phyloP scores from a whole-genome alignment of 2,113 vertebrate genomes.

The Reinhardtius hippoglossoides region DNA sequence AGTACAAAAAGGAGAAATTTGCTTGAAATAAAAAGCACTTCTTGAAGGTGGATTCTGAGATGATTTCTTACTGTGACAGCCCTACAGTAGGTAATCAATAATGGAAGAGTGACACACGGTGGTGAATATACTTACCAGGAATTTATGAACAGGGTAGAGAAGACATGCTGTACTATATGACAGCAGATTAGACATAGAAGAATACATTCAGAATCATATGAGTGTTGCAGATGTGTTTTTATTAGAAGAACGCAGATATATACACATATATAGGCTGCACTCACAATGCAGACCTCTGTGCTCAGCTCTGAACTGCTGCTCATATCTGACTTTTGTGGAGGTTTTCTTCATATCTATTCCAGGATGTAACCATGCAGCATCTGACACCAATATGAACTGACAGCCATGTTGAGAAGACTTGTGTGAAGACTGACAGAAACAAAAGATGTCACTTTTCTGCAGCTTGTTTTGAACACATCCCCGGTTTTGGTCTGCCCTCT shows the following conservation, averaged over 20 bases:
- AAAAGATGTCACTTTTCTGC: slow-evolving; percentile 48
- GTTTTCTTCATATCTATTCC: slow-evolving; percentile 54
- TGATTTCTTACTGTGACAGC: slow-evolving; percentile 18
- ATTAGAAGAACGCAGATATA: not conserved
- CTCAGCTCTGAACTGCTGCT: slow-evolving; percentile 10
- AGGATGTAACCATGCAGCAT: slow-evolving; percentile 37
- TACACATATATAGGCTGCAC: slow-evolving; percentile 23
- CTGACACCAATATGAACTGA: slow-evolving; percentile 43
- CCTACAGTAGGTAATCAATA: slow-evolving; percentile 39
- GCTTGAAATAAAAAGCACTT: slow-evolving; percentile 1
- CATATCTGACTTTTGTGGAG: slow-evolving; percentile 15
- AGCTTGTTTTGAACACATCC: slow-evolving; percentile 46
- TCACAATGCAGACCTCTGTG: not conserved
- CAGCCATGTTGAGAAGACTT: slow-evolving; percentile 40
- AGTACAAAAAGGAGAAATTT: slow-evolving; percentile 3
- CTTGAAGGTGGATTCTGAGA: slow-evolving; percentile 18
- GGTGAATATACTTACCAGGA: slow-evolving; percentile 14
- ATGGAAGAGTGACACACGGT: slow-evolving; percentile 27
- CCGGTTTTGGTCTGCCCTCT: slow-evolving; percentile 36
- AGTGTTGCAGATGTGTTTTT: not conserved
- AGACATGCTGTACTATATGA: slow-evolving; percentile 1
- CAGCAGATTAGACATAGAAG: not conserved
- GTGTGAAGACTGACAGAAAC: slow-evolving; percentile 39
- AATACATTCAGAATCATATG: not conserved
- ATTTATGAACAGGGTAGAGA: slow-evolving; percentile 3